These are phyloP conservation scores for Cromileptes altivelis DNA, from an alignment of 2,113 vertebrate genomes.

Conservation along the genomic window DNA sequence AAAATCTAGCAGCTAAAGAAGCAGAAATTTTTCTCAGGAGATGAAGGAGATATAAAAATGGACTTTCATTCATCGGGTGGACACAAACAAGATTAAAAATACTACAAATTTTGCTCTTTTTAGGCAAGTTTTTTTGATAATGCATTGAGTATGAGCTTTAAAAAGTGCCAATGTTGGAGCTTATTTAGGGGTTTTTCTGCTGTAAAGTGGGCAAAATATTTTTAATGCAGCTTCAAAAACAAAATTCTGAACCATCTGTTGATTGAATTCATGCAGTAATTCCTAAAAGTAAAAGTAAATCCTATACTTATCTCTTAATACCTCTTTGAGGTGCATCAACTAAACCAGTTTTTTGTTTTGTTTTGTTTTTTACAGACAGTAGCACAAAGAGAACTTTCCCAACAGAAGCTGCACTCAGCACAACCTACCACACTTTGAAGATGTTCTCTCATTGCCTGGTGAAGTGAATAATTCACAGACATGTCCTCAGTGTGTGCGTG, in stretches of 20 bases:
- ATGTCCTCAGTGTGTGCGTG: neutral
- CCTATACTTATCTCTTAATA: neutral
- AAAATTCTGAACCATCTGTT: neutral
- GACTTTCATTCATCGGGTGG: neutral
- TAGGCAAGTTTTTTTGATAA: neutral
- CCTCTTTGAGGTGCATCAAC: neutral
- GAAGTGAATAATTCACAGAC: conserved; percentile 1
- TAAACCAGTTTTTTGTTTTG: neutral
- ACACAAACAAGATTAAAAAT: neutral
- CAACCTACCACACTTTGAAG: neutral
- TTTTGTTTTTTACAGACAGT: neutral
- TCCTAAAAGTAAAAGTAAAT: neutral
- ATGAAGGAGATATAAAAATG: neutral
- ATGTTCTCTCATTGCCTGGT: neutral
- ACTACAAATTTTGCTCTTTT: too few relatives aligned
- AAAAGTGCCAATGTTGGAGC: neutral
- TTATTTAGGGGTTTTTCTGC: neutral
- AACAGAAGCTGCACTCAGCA: neutral
- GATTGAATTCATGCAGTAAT: neutral
- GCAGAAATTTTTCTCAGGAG: neutral
- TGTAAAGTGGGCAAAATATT: too few relatives aligned
- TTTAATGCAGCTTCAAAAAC: neutral
- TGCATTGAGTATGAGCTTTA: neutral
- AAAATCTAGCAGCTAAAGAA: neutral
- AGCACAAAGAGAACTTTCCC: neutral